Conservation (phyloP, 1,140 invertebrate genomes). For the Macrocentrus cingulum region DNA sequence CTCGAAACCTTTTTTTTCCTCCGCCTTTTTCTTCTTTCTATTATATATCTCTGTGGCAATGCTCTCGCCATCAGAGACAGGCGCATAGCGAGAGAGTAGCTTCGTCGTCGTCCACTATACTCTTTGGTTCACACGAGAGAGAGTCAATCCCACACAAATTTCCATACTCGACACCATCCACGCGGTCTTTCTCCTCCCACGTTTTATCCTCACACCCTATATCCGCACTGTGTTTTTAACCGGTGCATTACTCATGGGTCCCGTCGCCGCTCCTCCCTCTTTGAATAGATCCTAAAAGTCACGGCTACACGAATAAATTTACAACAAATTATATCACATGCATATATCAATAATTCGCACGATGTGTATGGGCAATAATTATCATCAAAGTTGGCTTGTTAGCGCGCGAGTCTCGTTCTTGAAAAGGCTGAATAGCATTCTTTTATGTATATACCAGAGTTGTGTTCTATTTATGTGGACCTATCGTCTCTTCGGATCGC, state of each 20-base stretch:
- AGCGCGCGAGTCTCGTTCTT: too few species aligned
- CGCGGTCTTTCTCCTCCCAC: slow-evolving; percentile 11
- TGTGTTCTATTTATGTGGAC: slow-evolving; percentile 46
- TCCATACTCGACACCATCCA: slow-evolving; percentile 27
- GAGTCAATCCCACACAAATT: slow-evolving; percentile 17
- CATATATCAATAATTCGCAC: too few species aligned
- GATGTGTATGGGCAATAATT: too few species aligned
- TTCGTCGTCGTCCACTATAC: slow-evolving; percentile 21
- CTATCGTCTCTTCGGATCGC: slow-evolving; percentile 30
- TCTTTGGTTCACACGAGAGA: slow-evolving; percentile 21
- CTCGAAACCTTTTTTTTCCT: slow-evolving; percentile 16
- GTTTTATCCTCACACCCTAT: slow-evolving; percentile 18
- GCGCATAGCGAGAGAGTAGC: not conserved
- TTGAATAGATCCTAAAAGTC: slow-evolving; percentile 11
- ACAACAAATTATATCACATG: slow-evolving; percentile 18
- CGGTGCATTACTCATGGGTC: slow-evolving; percentile 25
- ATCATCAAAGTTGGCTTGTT: too few species aligned
- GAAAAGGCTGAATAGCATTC: slow-evolving; percentile 57
- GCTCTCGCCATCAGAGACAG: slow-evolving; percentile 1
- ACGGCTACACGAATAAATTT: slow-evolving; percentile 22
- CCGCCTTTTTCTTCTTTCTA: slow-evolving; percentile 19
- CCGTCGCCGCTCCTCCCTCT: slow-evolving; percentile 2
- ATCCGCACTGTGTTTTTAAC: slow-evolving; percentile 6
- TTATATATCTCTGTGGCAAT: slow-evolving; percentile 20
- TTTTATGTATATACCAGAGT: slow-evolving; percentile 46